Evolutionary conservation across 2,797 vertebrate genomes (phyloP), one percentile per base, ranked within the genome.

Genomic region (Erethizon dorsatum): DNA sequence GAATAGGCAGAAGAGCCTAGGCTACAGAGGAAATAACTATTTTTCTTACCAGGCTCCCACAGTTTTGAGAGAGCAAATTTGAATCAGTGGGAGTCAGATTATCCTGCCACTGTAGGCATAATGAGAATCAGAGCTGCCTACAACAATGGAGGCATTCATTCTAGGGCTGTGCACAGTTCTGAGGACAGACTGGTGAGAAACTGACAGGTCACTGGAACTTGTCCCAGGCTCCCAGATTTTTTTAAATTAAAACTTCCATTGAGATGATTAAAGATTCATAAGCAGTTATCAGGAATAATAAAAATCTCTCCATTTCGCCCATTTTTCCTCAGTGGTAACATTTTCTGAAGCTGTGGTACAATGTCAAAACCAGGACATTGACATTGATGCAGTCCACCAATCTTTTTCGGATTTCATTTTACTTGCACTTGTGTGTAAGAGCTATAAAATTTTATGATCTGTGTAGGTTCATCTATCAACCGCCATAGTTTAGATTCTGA

Each of bases 51-150:
- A 91, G 87, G 63, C n/a, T 96, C 85, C 95, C 91, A 93, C 89
- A 90, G 90, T 95, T 93, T 90, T 87, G 47, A 95, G 89, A 90
- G 73, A 87, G 93, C 90, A 91, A 94, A 93, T 77, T 94, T 6
- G 3, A 88, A 67, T 90, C 67, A 79, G 57, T 91, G 89, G 86
- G 75, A 83, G 61, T 95, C 28, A 91, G 90, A 86, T 84, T 89
- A 87, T 92, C 83, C 91, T 91, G 83, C 85, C 83, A 78, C 63
- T n/a, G 31, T 18, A 80, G 79, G 52, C 80, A 90, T 33, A 93
- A 79, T 69, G 90, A 93, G 54, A 84, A 10, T 89, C 75, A 93
- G 94, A 92, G 75, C 75, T 94, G 83, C 78, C 87, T 94, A 88
- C 54, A 50, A 71, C 54, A 92, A n/a, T 8, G 8, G 67, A 82